Conservation (phyloP, 2,113 vertebrate species). For the Haliaeetus leucogaster region DNA sequence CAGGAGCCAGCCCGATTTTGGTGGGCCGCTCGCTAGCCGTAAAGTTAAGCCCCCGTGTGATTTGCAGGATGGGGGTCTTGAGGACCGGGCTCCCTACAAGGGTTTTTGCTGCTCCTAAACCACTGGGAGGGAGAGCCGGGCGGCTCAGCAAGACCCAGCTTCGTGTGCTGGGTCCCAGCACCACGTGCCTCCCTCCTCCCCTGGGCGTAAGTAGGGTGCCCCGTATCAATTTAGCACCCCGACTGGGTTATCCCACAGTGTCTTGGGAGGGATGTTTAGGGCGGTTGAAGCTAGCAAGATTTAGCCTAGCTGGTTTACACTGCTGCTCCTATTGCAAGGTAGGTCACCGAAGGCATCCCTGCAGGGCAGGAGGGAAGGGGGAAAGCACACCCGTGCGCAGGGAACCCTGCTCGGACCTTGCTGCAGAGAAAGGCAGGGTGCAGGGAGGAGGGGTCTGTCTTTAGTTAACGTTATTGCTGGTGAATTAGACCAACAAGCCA, state of each 20-base stretch:
- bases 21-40: neutral
- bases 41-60: accelerated
- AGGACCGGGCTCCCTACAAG: neutral
- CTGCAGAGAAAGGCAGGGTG: neutral
- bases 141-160: neutral
- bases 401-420: neutral
- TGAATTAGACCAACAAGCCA: slow-evolving; percentile 55
- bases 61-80: neutral
- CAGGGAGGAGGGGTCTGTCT: neutral
- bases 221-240: neutral
- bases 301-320: neutral
- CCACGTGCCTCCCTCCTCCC: neutral
- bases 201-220: accelerated
- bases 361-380: neutral
- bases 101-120: neutral
- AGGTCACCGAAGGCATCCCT: neutral
- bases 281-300: neutral
- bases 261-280: neutral
- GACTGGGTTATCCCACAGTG: accelerated
- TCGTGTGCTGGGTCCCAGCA: accelerated
- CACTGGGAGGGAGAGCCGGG: neutral
- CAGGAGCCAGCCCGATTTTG: accelerated
- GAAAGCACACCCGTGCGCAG: neutral
- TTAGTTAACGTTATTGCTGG: slow-evolving; percentile 50
- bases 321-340: neutral